Evolutionary conservation across 2,113 vertebrate species (phyloP).

Genomic region (Heliornis fulica): DNA sequence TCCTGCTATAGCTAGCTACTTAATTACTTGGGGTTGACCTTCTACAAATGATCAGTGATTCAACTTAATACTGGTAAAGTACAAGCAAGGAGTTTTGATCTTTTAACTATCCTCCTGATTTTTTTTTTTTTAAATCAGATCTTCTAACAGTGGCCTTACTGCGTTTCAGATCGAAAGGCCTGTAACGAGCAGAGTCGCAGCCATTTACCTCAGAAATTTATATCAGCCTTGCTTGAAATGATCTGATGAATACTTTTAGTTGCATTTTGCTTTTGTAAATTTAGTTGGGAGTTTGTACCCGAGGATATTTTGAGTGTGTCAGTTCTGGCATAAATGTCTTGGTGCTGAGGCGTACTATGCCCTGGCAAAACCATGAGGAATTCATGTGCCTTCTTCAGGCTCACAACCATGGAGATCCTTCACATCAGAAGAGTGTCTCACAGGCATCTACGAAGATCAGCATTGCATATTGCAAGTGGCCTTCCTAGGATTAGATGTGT

Average conservation of each 20-base stretch:
- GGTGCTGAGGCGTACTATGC: neutral
- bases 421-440: neutral
- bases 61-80: neutral
- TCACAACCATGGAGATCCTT: neutral
- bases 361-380: neutral
- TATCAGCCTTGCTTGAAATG: neutral
- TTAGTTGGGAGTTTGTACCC: neutral
- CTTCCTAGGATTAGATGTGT: neutral
- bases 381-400: neutral
- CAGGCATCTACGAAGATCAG: neutral
- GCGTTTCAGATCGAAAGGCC: neutral
- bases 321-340: neutral
- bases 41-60: neutral
- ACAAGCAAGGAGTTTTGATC: neutral
- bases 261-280: neutral
- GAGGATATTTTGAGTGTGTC: rapidly evolving
- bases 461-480: rapidly evolving
- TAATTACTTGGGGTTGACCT: neutral
- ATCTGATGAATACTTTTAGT: neutral
- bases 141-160: neutral
- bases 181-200: neutral
- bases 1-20: neutral
- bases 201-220: neutral
- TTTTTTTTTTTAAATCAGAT: neutral
- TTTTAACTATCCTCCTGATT: no score